Conservation (phyloP, 2,113 vertebrate species). For the Ciconia maguari region DNA sequence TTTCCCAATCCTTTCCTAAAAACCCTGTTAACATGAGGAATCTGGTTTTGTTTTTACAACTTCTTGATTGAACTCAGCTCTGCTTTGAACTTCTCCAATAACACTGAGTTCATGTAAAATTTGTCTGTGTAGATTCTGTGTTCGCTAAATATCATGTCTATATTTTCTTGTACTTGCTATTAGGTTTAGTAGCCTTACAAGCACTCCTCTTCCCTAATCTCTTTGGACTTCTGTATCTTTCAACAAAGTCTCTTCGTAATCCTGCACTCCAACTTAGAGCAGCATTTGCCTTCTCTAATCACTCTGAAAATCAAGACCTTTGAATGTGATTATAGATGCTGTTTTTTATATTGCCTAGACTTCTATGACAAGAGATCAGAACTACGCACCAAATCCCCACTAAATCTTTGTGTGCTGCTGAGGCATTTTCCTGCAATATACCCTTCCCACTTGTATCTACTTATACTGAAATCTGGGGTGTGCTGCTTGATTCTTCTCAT, state of each 20-base stretch:
- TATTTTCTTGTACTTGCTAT: not conserved
- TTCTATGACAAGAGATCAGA: not conserved
- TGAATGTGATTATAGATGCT: not conserved
- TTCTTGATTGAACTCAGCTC: not conserved
- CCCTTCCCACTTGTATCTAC: not conserved
- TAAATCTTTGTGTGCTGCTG: not conserved
- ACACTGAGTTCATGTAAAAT: not conserved
- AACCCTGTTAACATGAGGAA: not conserved
- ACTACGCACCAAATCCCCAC: not conserved
- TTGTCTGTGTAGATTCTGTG: not conserved
- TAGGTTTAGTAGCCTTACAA: not conserved
- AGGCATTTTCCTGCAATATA: not conserved
- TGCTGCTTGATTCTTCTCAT: not conserved
- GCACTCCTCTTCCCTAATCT: not conserved
- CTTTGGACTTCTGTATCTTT: not conserved
- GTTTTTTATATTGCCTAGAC: not conserved
- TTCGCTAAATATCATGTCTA: not conserved
- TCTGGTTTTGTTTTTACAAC: not conserved
- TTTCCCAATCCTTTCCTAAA: not conserved
- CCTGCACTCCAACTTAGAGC: not conserved
- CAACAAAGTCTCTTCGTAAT: not conserved
- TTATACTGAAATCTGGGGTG: not conserved
- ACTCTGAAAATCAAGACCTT: not conserved
- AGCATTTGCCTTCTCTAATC: not conserved
- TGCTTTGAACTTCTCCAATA: not conserved